phyloP scores from a whole-genome alignment of 1,140 invertebrate genomes.

The Pteromalus puparum region DNA sequence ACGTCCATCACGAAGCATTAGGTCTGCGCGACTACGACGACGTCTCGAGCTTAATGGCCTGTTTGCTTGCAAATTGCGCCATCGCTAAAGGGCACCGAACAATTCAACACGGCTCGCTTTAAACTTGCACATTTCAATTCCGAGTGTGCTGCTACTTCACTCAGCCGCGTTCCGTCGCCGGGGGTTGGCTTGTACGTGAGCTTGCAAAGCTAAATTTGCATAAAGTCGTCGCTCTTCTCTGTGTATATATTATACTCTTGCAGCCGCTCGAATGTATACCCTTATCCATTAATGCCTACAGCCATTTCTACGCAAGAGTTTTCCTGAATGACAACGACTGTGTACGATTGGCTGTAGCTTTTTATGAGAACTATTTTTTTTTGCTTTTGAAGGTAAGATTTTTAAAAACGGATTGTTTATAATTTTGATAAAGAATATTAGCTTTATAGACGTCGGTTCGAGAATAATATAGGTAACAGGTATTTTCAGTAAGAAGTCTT shows the following conservation, averaged over 20 bases:
- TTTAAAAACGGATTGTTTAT: too few relatives aligned
- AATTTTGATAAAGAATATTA: not conserved
- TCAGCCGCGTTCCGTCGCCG: not conserved
- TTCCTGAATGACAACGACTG: slow-evolving; percentile 1
- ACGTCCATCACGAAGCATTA: slow-evolving; percentile 34
- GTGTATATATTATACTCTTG: not conserved
- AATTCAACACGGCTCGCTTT: slow-evolving; percentile 66
- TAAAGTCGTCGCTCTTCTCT: slow-evolving; percentile 52
- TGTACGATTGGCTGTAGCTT: too few relatives aligned
- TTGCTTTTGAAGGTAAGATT: too few relatives aligned
- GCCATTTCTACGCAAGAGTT: not conserved
- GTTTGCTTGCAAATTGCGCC: slow-evolving; percentile 68
- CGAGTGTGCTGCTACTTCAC: slow-evolving; percentile 49
- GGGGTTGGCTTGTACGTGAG: not conserved
- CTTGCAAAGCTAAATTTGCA: slow-evolving; percentile 57
- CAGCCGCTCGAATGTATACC: not conserved
- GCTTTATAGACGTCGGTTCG: too few relatives aligned
- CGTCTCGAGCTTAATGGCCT: slow-evolving; percentile 62
- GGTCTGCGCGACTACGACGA: slow-evolving; percentile 17
- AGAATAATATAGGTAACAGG: too few relatives aligned
- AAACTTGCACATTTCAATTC: slow-evolving; percentile 66
- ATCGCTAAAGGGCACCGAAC: slow-evolving; percentile 69
- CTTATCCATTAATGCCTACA: slow-evolving; percentile 39
- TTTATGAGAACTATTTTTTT: too few relatives aligned
- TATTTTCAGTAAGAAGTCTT: not conserved